Evolutionary conservation across 1,140 invertebrate species (phyloP), one percentile per base, ranked within the genome.

Genomic region (Penaeus indicus): DNA sequence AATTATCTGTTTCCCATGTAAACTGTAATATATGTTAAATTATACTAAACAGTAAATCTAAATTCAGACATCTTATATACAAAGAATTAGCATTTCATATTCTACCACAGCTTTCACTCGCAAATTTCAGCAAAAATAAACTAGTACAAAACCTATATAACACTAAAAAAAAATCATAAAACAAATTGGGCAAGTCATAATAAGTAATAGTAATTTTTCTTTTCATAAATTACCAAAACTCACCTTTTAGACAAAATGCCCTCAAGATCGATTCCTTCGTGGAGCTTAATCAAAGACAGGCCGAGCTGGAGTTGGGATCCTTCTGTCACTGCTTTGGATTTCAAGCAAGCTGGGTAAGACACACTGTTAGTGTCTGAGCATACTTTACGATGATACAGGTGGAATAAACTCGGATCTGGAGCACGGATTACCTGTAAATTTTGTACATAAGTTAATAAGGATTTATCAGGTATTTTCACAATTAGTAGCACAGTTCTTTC

Each of bases 211-310:
- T 42, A 0, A 62, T 18, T 61, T 60, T 22, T 60, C n/a, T 61
- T 7, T n/a, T 21, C 13, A 16, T n/a, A n/a, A n/a, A 62, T 82
- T 3, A 54, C 16, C 11, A 54, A 72, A 54, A 75, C 86, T 25
- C 54, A 89, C 88, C 88, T 89, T 64, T 89, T 89, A 47, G 64
- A 82, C 4, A 89, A 72, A 25, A 89, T 78, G 0, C 88, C 88
- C 64, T 89, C 88, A 11, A 89, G 42, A 42, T 89, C 88, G 19
- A 69, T 89, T 21, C 88, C 88, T 11, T 82, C 27, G 5, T 86
- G 88, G 16, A 86, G 21, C 32, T 89, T 89, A n/a, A 89, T 64
- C n/a, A 89, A 67, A 3, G 67, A 27, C 27, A 89, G 78, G 8
- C 88, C 88, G 4, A 89, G 78, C 54, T 89, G 88, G 11, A 86